These are phyloP conservation scores for Phortica magna DNA, from an alignment of 2,888 invertebrate genomes.

Conservation along the genomic window DNA sequence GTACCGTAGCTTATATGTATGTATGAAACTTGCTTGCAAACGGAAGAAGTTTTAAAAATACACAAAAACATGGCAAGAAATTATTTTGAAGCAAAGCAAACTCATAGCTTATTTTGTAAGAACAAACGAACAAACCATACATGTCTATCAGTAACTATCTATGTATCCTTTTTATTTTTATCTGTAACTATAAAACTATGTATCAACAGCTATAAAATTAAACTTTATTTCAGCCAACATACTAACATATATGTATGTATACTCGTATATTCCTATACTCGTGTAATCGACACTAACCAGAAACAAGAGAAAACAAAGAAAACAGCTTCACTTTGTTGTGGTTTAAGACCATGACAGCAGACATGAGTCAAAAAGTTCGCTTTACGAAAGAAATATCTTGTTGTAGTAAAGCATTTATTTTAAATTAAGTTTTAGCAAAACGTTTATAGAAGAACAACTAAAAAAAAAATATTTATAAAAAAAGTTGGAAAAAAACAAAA, in stretches of 20 bases:
- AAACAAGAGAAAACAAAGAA: constrained; percentile 26
- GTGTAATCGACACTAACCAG: background rate
- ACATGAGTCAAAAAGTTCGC: background rate
- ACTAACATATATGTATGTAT: background rate
- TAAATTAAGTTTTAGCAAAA: constrained; percentile 35
- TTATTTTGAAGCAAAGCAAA: background rate
- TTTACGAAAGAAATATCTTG: background rate
- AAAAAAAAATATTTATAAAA: constrained; percentile 32
- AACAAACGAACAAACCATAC: background rate
- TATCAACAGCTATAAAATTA: constrained; percentile 48
- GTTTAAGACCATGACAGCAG: background rate
- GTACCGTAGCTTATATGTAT: no score
- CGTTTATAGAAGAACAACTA: constrained; percentile 38
- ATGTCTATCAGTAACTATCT: background rate
- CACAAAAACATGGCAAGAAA: background rate
- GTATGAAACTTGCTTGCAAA: background rate
- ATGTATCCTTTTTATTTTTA: constrained; percentile 11
- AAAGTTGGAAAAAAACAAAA: background rate
- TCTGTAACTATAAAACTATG: constrained; percentile 24
- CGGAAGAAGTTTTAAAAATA: background rate
- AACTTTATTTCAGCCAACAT: constrained; percentile 62
- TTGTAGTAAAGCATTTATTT: constrained; percentile 27
- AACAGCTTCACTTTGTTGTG: background rate
- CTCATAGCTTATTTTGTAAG: constrained; percentile 27
- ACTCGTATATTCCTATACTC: background rate